These are phyloP conservation scores for Uromys caudimaculatus DNA, from an alignment of 2,797 vertebrate species.

Conservation along the genomic window DNA sequence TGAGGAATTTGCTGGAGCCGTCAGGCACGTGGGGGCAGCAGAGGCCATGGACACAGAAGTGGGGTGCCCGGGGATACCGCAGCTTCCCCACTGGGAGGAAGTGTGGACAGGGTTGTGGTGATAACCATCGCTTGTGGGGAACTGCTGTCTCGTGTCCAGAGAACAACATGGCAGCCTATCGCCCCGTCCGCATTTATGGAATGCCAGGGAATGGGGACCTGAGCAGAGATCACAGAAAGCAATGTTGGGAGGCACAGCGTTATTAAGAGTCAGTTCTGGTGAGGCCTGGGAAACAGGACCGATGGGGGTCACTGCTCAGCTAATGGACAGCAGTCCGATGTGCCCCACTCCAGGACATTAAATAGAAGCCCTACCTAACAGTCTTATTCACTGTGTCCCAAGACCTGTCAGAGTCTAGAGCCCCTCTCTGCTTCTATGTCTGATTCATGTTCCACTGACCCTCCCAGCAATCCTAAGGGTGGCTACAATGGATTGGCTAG, in stretches of 20 bases:
- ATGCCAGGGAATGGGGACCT: too few species aligned
- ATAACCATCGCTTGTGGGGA: not conserved
- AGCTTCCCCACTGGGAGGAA: not conserved
- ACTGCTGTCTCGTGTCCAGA: not conserved
- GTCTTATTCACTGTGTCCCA: not conserved
- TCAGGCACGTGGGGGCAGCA: too few species aligned
- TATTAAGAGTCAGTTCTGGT: not conserved
- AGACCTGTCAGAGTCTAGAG: not conserved
- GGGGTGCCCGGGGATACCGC: not conserved
- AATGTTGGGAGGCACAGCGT: not conserved
- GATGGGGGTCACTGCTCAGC: not conserved
- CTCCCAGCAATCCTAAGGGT: not conserved
- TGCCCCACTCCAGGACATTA: not conserved
- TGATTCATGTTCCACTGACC: fast-evolving
- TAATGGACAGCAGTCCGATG: not conserved
- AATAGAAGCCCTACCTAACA: not conserved
- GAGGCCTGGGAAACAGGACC: not conserved
- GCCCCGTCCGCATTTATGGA: not conserved
- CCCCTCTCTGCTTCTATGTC: not conserved
- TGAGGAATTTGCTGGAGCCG: not conserved
- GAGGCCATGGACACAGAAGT: not conserved
- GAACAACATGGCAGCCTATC: not conserved
- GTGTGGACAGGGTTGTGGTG: not conserved
- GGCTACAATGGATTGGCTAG: fast-evolving
- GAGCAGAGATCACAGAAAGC: not conserved